A percentile compares a stretch with the other conserved stretches of the same genome.
These are phyloP conservation scores for Embiotoca jacksoni DNA, from an alignment of 2,113 vertebrate species.

Conservation along the genomic window DNA sequence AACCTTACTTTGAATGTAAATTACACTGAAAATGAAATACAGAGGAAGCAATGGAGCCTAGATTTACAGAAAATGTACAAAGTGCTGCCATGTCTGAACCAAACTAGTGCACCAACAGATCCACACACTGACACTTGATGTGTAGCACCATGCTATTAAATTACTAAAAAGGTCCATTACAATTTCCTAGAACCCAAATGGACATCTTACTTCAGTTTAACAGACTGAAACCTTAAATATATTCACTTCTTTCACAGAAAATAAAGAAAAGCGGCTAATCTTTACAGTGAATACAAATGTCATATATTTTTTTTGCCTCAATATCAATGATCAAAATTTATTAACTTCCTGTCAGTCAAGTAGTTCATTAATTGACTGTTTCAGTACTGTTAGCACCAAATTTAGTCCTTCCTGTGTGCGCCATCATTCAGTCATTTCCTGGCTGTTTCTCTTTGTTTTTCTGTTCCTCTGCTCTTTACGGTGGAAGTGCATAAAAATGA, in stretches of 20 bases:
- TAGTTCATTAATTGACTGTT: not conserved
- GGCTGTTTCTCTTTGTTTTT: slow-evolving; percentile 10
- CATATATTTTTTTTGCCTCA: not conserved
- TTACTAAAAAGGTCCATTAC: not conserved
- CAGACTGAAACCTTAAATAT: too few relatives aligned
- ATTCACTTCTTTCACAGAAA: too few relatives aligned
- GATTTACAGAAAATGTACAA: too few relatives aligned
- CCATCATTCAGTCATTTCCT: slow-evolving; percentile 16
- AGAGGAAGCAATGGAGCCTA: too few relatives aligned
- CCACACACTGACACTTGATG: not conserved
- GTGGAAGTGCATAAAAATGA: slow-evolving; percentile 38
- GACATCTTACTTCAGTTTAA: not conserved
- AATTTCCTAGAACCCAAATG: not conserved
- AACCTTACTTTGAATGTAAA: not conserved
- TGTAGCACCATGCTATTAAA: not conserved
- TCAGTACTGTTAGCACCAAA: not conserved
- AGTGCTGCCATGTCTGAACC: not conserved
- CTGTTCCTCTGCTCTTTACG: slow-evolving; percentile 4
- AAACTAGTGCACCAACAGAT: not conserved
- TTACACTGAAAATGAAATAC: too few relatives aligned
- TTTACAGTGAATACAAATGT: slow-evolving; percentile 2
- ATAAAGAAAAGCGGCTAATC: not conserved
- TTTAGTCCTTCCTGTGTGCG: not conserved
- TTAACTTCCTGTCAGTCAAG: accelerated
- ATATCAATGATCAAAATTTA: not conserved